Evolutionary conservation across 2,113 vertebrate species (phyloP).

Genomic region (Antechinus flavipes): DNA sequence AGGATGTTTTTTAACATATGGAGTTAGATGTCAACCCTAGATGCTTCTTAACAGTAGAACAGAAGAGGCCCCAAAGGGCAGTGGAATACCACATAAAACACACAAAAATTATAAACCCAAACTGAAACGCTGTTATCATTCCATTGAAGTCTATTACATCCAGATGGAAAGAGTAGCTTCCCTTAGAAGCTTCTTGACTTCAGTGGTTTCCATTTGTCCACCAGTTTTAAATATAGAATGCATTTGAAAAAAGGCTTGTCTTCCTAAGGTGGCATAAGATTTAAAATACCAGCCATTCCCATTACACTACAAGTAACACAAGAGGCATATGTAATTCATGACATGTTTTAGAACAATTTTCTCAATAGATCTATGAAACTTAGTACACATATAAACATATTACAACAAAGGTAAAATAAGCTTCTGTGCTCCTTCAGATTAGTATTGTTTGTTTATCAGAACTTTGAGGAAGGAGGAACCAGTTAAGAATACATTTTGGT

Average conservation of each 20-base stretch:
- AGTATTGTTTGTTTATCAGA: constrained; percentile 46
- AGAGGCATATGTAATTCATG: constrained; percentile 1
- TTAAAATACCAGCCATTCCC: constrained; percentile 43
- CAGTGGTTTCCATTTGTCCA: constrained; percentile 24
- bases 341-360: constrained; percentile 52
- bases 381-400: neutral
- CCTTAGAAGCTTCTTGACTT: constrained; percentile 48
- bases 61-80: constrained; percentile 51
- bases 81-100: constrained; percentile 70
- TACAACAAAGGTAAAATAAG: constrained; percentile 15
- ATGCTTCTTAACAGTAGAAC: constrained; percentile 67
- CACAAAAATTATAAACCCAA: constrained; percentile 63
- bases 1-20: constrained; percentile 54
- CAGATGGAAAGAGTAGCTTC: constrained; percentile 60
- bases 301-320: neutral
- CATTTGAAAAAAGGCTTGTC: constrained; percentile 48
- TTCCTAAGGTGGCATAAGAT: constrained; percentile 38
- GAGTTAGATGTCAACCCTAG: constrained; percentile 61
- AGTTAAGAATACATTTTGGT: constrained; percentile 46
- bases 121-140: constrained; percentile 70
- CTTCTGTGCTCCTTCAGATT: neutral
- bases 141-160: constrained; percentile 63
- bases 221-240: constrained; percentile 46
- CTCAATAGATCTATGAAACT: constrained; percentile 18
- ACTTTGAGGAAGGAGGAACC: constrained; percentile 23